Conservation (phyloP, 2,888 invertebrate genomes). For the Ligdia adustata region DNA sequence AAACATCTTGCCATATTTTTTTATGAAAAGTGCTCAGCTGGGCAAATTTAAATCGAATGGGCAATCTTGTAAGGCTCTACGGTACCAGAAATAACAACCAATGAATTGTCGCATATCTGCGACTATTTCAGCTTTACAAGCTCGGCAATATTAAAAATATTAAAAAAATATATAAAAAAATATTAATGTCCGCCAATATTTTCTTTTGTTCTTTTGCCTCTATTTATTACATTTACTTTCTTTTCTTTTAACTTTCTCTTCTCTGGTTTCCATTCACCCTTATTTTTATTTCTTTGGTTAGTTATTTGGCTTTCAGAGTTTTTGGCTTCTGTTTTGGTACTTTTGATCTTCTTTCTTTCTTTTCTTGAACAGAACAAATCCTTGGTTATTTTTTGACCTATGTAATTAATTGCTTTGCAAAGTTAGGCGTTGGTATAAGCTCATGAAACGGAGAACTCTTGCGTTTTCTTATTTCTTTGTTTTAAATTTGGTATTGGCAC, state of each 20-base stretch:
- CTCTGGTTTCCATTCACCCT: background rate
- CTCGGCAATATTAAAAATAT: background rate
- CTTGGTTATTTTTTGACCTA: slow-evolving; percentile 11
- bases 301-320: background rate
- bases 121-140: background rate
- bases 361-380: slow-evolving; percentile 7
- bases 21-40: too few species aligned
- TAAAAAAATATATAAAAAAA: too few species aligned
- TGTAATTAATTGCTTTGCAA: slow-evolving; percentile 11
- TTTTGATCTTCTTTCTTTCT: slow-evolving; percentile 1
- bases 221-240: background rate
- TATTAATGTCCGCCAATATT: background rate
- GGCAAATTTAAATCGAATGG: too few species aligned
- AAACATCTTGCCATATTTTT: too few species aligned
- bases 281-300: background rate
- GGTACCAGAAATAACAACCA: background rate
- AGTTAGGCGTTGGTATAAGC: slow-evolving; percentile 11
- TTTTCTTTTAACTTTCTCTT: background rate
- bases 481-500: background rate
- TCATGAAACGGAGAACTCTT: slow-evolving; percentile 10
- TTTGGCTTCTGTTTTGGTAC: background rate
- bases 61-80: too few species aligned
- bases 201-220: background rate
- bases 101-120: slow-evolving; percentile 1
- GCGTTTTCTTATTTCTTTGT: background rate